Conservation (phyloP, 2,888 invertebrate species). For the Drosophila fulvimacula region DNA sequence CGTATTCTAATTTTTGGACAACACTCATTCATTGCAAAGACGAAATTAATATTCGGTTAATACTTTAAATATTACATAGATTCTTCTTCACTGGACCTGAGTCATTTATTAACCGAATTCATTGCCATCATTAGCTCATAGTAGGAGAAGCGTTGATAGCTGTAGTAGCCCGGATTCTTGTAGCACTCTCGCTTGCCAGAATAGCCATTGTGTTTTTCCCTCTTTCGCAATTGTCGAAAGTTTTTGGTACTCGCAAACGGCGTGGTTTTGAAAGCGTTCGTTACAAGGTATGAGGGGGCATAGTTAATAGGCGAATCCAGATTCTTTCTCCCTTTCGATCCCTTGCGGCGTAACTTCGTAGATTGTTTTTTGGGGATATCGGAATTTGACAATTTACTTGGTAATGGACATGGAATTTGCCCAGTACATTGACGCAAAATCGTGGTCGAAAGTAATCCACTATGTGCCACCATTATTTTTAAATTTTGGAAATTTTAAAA, state of each 20-base stretch:
- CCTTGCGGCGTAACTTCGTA: background rate
- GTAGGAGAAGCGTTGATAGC: conserved; percentile 45
- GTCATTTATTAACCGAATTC: conserved; percentile 6
- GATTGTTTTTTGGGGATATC: background rate
- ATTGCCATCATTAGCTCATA: conserved; percentile 18
- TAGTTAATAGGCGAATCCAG: background rate
- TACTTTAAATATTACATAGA: background rate
- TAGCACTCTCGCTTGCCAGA: conserved; percentile 12
- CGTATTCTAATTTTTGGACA: background rate
- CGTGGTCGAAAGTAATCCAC: background rate
- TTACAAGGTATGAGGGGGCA: background rate
- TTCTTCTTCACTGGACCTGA: conserved; percentile 14
- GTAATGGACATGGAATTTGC: background rate
- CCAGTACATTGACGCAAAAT: background rate
- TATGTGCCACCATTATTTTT: background rate
- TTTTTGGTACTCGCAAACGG: background rate
- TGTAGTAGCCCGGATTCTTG: conserved; percentile 28
- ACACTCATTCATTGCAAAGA: background rate
- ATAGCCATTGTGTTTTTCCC: background rate
- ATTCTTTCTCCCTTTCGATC: background rate
- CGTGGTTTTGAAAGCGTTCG: background rate
- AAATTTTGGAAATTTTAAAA: background rate
- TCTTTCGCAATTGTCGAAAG: background rate
- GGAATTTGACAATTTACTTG: background rate
- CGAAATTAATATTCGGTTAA: background rate